These are phyloP conservation scores for Hylaeus volcanicus DNA, from an alignment of 1,140 invertebrate genomes.

Conservation along the genomic window DNA sequence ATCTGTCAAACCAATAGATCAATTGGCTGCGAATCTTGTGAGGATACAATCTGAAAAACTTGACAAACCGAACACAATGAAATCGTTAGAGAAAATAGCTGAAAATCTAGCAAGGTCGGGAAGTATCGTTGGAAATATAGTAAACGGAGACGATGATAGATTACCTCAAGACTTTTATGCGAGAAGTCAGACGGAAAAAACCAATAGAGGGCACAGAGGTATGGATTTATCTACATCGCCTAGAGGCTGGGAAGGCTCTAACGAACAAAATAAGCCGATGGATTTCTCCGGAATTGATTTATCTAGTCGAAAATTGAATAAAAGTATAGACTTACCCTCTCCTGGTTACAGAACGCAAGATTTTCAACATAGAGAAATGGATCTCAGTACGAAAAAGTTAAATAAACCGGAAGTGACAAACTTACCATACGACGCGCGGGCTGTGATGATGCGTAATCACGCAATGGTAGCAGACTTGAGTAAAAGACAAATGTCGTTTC, in stretches of 20 bases:
- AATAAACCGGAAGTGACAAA: slow-evolving; percentile 66
- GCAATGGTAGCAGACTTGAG: slow-evolving; percentile 76
- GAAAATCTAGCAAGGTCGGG: slow-evolving; percentile 76
- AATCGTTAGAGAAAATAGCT: slow-evolving; percentile 77
- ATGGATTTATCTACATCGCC: slow-evolving; percentile 75
- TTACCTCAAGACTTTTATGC: slow-evolving; percentile 62
- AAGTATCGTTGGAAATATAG: slow-evolving; percentile 50
- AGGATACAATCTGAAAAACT: slow-evolving; percentile 75
- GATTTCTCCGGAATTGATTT: slow-evolving; percentile 79
- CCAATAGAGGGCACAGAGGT: slow-evolving; percentile 64
- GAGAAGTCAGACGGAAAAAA: slow-evolving; percentile 59
- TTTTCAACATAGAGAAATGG: slow-evolving; percentile 77
- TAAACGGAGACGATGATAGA: slow-evolving; percentile 69
- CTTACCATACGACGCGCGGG: slow-evolving; percentile 70
- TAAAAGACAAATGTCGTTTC: slow-evolving; percentile 74
- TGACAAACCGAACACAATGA: slow-evolving; percentile 71
- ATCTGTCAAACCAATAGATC: slow-evolving; percentile 75
- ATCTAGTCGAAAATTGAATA: slow-evolving; percentile 73
- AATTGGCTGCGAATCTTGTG: slow-evolving; percentile 75
- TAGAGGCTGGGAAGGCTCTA: slow-evolving; percentile 70
- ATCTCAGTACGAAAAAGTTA: slow-evolving; percentile 75
- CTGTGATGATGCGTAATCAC: slow-evolving; percentile 76
- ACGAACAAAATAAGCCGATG: slow-evolving; percentile 68
- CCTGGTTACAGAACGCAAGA: slow-evolving; percentile 69
- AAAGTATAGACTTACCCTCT: slow-evolving; percentile 64